Base-by-base conservation (phyloP, 1,140 invertebrate species). In the Drosophila rhopaloa region DNA sequence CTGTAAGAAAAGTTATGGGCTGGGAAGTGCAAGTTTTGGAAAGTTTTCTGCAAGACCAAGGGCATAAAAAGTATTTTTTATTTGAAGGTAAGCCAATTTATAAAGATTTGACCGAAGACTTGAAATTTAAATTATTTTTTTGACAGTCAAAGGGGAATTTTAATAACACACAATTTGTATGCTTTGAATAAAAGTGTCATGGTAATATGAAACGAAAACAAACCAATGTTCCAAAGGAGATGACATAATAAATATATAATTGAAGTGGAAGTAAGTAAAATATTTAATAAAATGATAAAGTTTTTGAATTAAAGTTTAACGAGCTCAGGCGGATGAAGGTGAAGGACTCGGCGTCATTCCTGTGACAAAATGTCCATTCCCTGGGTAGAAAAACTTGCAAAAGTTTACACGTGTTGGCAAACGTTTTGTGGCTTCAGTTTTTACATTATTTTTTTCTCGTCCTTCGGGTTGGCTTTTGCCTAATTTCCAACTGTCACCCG, bases 401-500 rank as follows among this genome's bases (percentile, higher is more conserved):
- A 86, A 79, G 57, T 79, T 79, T 88, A 73, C 79, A 86, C 83
- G 84, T 88, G 79, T 67, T 72, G 66, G 57, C 74, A 78, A 88
- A 86, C 83, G 79, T 79, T 85, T 76, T 88, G 83, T 48, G 82
- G 82, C 58, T 51, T 68, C 62, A 73, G 79, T 81, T 79, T 55
- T 78, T 81, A 37, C 38, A 40, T 48, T 73, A 43, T 55, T 65
- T 43, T 60, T 67, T 46, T 61, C 58, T 72, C 63, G 53, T 38
- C 62, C 65, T 76, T 67, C 43, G 50, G 46, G 40, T 57, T 80
- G 71, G 71, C 71, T 60, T 76, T 79, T 82, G 71, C 76, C 81
- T 79, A 82, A 86, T 86, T 86, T 86, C 66, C 62, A 82, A 76
- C 83, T 76, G 76, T 67, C 66, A 77, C 71, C 65, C 35, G 47